phyloP scores from a whole-genome alignment of 2,888 invertebrate genomes.

The Palloptera scutellata region DNA sequence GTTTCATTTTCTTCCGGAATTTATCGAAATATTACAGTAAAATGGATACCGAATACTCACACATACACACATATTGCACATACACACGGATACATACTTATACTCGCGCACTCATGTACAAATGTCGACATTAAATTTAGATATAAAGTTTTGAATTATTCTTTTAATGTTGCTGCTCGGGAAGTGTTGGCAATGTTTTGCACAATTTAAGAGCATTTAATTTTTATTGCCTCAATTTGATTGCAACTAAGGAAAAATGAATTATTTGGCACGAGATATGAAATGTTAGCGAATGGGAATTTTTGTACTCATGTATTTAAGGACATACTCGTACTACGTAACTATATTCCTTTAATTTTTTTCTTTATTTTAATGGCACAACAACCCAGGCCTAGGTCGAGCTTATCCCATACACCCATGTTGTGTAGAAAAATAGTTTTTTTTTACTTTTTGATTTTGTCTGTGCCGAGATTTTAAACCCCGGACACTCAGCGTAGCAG shows the following conservation, averaged over 20 bases:
- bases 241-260: constrained; percentile 14
- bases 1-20: constrained; percentile 37
- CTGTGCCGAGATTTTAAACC: too few species aligned
- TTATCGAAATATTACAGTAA: constrained; percentile 37
- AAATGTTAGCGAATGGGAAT: neutral
- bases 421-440: too few species aligned
- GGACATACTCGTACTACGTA: too few species aligned
- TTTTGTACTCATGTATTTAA: too few species aligned
- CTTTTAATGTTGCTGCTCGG: constrained; percentile 25
- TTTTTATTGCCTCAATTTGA: constrained; percentile 31
- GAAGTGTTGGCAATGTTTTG: constrained; percentile 35
- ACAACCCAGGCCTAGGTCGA: too few species aligned
- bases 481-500: too few species aligned
- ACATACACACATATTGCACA: neutral
- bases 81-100: neutral
- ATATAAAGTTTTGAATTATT: constrained; percentile 34
- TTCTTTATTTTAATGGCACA: too few species aligned
- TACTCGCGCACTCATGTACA: neutral
- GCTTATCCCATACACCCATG: too few species aligned
- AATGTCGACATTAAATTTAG: neutral
- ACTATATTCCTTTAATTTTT: too few species aligned
- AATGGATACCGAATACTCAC: constrained; percentile 24
- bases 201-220: constrained; percentile 34
- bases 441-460: too few species aligned
- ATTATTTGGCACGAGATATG: neutral